Conservation (phyloP, 1,140 invertebrate genomes). For the Dufourea novaeangliae region DNA sequence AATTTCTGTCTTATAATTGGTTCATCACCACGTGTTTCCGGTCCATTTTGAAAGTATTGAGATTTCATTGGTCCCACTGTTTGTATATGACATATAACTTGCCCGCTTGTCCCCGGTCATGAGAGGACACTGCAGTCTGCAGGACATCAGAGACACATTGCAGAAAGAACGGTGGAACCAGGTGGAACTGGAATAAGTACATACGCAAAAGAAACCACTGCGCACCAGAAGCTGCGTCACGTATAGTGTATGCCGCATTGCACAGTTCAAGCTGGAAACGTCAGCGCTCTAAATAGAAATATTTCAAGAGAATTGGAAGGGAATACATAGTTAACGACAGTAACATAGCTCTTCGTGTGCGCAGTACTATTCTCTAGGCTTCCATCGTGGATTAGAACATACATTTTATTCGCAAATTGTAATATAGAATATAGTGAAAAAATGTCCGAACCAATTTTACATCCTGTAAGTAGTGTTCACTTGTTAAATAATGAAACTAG, state of each 20-base stretch:
- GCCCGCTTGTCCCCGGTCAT: not conserved
- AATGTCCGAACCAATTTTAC: conserved; percentile 58
- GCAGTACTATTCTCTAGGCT: conserved; percentile 32
- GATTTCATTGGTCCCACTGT: not conserved
- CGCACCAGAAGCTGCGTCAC: not conserved
- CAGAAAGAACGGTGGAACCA: not conserved
- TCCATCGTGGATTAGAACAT: not conserved
- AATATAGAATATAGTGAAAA: not conserved
- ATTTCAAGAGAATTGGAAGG: conserved; percentile 30
- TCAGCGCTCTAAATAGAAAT: conserved; percentile 74
- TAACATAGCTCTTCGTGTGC: conserved; percentile 16
- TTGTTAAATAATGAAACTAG: not conserved
- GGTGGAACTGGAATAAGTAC: conserved; percentile 21
- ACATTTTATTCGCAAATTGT: not conserved
- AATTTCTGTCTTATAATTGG: not conserved
- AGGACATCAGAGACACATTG: not conserved
- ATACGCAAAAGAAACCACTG: conserved; percentile 16
- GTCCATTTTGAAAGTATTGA: not conserved
- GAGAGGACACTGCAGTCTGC: not conserved
- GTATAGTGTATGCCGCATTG: conserved; percentile 36
- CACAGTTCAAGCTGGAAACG: conserved; percentile 48
- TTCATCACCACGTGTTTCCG: conserved; percentile 18
- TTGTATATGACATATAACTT: conserved; percentile 1
- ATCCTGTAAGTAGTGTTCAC: conserved; percentile 62
- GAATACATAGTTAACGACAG: no score